Conservation (phyloP, 64 coral and sea anemone species). For the Acropora yongei region DNA sequence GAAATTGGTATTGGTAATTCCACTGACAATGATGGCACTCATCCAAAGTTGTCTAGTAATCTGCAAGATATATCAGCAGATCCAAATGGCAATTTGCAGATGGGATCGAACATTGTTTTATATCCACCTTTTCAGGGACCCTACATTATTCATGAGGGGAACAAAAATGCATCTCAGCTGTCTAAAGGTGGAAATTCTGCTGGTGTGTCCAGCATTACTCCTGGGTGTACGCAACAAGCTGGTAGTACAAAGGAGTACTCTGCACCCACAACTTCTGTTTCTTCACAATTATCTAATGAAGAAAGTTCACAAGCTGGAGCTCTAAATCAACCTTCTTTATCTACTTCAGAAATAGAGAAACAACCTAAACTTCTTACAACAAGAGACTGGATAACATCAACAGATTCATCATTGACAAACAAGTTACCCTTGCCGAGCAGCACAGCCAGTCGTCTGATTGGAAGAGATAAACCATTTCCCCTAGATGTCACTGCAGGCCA, state of each 20-base stretch:
- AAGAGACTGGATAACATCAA: neutral
- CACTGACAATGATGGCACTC: neutral
- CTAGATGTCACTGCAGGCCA: too few relatives aligned
- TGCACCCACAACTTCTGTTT: neutral
- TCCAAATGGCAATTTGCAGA: neutral
- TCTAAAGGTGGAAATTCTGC: neutral
- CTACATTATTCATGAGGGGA: neutral
- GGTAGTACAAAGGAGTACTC: neutral
- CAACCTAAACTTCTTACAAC: neutral
- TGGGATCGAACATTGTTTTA: conserved; percentile 37
- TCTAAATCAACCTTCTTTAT: neutral
- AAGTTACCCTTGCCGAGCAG: neutral
- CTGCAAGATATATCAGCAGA: neutral
- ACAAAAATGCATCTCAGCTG: neutral
- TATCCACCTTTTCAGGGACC: conserved; percentile 24
- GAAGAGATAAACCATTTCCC: neutral
- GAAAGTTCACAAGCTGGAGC: neutral
- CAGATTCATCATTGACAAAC: neutral
- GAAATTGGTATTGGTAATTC: neutral
- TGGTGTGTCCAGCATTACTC: neutral
- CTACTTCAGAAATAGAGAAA: neutral
- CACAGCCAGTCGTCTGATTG: neutral
- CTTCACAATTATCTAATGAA: neutral
- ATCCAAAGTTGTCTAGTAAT: neutral
- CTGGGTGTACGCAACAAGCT: neutral